Base-by-base conservation (phyloP, 2,797 vertebrate genomes). In the Siniperca scherzeri region DNA sequence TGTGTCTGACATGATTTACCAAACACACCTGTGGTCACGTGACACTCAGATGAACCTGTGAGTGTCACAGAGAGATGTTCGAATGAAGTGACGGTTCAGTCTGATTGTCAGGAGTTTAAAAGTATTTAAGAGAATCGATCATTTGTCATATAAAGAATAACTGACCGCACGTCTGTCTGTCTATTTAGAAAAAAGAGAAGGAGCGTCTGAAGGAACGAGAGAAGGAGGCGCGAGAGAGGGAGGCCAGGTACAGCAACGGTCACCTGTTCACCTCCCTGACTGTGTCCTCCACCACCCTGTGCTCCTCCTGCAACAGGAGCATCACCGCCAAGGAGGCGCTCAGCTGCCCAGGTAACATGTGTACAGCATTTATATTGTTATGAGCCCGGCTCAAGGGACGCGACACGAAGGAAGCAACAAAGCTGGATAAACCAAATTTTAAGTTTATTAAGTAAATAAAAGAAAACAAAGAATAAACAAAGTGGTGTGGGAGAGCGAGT, bases 251-350 rank as follows among this genome's bases (percentile, higher is more conserved):
- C 44, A 98, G 96, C 77, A 98, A 98, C 0, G 98, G 98, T 3
- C 98, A 99, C 87, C 96, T 98, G 48, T 98, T 99, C 93, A 99
- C 96, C 89, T 97, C 97, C 81, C 97, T 98, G 87, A 97, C 96
- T 0, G 97, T 99, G 4, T 98, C 97, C 0, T 97, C 97, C 85
- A 98, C 97, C 85, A 99, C 97, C 0, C 96, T 98, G 74, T 99
- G 98, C 89, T 98, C 97, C 2, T 96, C 97, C 79, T 98, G 98
- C 81, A 98, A 96, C 94, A 96, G 98, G 87, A 98, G 98, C 95
- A 99, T 99, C 96, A 99, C 97, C 0, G 97, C 98, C 85, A 99
- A 98, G 94, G 98, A 99, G 74, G 98, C 98, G 0, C 96, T 98
- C 27, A 96, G 97, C 94, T 98, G 98, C 66, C 97, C 98, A 25